Evolutionary conservation across 2,797 vertebrate genomes (phyloP).

Genomic region (Brachyrhaphis roseni): DNA sequence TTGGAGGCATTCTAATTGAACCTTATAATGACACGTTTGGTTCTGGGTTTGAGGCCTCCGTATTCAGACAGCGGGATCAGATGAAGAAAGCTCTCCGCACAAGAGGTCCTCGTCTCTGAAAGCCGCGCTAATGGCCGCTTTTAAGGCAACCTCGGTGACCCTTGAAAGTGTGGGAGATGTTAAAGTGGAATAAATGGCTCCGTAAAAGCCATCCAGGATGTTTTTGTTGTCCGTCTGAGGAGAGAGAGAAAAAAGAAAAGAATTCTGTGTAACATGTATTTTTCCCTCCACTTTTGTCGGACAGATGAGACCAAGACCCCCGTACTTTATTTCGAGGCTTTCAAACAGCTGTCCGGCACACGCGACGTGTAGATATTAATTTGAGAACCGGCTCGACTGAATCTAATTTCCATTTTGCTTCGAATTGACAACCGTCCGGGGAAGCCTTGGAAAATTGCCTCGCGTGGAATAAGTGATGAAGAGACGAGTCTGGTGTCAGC

Average conservation of each 20-base stretch:
- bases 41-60: slow-evolving; percentile 24
- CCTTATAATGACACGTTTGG: slow-evolving; percentile 61
- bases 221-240: slow-evolving; percentile 65
- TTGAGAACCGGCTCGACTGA: slow-evolving; percentile 55
- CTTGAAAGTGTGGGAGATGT: slow-evolving; percentile 67
- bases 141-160: slow-evolving; percentile 69
- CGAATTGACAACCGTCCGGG: slow-evolving; percentile 75
- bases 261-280: slow-evolving; percentile 61
- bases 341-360: slow-evolving; percentile 50
- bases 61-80: slow-evolving; percentile 46
- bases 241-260: slow-evolving; percentile 48
- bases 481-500: slow-evolving; percentile 72
- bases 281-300: slow-evolving; percentile 67
- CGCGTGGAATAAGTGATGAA: slow-evolving; percentile 75
- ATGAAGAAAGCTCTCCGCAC: slow-evolving; percentile 52
- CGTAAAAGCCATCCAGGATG: slow-evolving; percentile 71
- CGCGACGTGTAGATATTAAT: slow-evolving; percentile 55
- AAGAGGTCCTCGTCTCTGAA: slow-evolving; percentile 59
- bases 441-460: slow-evolving; percentile 70
- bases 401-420: slow-evolving; percentile 64
- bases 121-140: slow-evolving; percentile 72
- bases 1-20: slow-evolving; percentile 63
- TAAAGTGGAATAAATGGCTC: slow-evolving; percentile 77
- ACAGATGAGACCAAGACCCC: slow-evolving; percentile 44
- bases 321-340: slow-evolving; percentile 50